These are phyloP conservation scores for Harpalus rufipes DNA, from an alignment of 2,888 invertebrate species.

Conservation along the genomic window DNA sequence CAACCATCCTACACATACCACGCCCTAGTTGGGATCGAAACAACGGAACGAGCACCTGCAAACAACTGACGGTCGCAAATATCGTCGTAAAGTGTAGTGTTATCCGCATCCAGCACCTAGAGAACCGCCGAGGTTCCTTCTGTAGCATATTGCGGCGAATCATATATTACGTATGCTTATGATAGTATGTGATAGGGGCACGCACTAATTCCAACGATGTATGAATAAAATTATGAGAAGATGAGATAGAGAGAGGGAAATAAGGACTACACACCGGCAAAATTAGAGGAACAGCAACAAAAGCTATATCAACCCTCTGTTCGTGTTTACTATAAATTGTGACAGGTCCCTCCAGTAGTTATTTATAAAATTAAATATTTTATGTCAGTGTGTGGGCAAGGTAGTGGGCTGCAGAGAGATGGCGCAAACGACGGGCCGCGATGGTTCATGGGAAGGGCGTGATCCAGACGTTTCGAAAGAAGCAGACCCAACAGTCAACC, in stretches of 20 bases:
- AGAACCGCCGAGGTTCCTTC: background rate
- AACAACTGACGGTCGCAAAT: background rate
- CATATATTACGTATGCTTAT: background rate
- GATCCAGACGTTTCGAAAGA: too few relatives aligned
- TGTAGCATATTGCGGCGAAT: background rate
- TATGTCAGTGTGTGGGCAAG: too few relatives aligned
- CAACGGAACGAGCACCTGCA: conserved; percentile 11
- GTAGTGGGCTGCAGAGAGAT: too few relatives aligned
- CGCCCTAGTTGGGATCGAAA: conserved; percentile 7
- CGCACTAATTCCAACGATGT: background rate
- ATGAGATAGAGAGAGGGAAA: background rate
- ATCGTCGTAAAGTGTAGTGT: background rate
- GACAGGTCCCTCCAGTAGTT: too few relatives aligned
- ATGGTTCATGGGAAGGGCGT: too few relatives aligned
- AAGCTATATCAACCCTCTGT: too few relatives aligned
- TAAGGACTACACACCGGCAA: too few relatives aligned
- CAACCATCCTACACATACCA: conserved; percentile 28
- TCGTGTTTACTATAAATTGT: too few relatives aligned
- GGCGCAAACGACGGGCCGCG: too few relatives aligned
- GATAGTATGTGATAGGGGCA: background rate
- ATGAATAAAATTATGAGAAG: conserved; percentile 11
- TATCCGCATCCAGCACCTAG: background rate
- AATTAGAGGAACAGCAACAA: too few relatives aligned
- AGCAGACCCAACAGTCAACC: too few relatives aligned
- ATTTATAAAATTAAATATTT: too few relatives aligned